Evolutionary conservation across 2,113 vertebrate genomes (phyloP).

Genomic region (Desmodus rotundus): DNA sequence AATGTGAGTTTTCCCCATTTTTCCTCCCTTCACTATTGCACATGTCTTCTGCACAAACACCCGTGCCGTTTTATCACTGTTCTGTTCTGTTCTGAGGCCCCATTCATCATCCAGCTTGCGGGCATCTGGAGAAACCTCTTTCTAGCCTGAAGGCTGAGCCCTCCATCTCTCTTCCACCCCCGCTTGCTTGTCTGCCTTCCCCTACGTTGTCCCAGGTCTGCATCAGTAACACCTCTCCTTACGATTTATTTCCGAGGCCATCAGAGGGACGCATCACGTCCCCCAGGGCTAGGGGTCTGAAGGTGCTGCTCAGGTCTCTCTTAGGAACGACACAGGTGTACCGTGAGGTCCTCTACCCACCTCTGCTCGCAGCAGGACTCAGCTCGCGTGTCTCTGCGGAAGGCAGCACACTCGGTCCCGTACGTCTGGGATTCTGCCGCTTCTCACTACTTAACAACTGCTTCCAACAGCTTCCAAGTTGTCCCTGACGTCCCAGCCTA

Average conservation of each 20-base stretch:
- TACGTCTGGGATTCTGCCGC: too few species aligned
- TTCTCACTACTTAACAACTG: too few species aligned
- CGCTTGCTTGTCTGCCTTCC: background rate
- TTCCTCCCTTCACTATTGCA: background rate
- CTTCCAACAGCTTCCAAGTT: too few species aligned
- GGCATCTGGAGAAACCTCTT: background rate
- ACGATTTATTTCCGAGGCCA: too few species aligned
- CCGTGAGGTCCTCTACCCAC: background rate
- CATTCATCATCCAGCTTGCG: background rate
- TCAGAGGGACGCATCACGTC: too few species aligned
- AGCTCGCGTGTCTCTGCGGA: too few species aligned
- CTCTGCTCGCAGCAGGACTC: background rate
- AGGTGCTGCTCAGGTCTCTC: background rate
- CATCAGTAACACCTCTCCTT: background rate
- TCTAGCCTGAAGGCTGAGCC: background rate
- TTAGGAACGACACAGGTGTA: rapidly evolving
- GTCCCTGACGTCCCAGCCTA: too few species aligned
- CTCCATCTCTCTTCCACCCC: background rate
- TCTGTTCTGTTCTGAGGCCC: background rate
- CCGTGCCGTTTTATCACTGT: background rate
- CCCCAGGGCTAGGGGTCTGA: background rate
- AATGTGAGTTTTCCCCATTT: background rate
- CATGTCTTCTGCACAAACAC: background rate
- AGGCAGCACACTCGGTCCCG: too few species aligned
- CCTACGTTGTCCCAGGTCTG: background rate